Evolutionary conservation across 1,140 invertebrate genomes (phyloP), one percentile per base, ranked within the genome.

Genomic region (Spodoptera litura): DNA sequence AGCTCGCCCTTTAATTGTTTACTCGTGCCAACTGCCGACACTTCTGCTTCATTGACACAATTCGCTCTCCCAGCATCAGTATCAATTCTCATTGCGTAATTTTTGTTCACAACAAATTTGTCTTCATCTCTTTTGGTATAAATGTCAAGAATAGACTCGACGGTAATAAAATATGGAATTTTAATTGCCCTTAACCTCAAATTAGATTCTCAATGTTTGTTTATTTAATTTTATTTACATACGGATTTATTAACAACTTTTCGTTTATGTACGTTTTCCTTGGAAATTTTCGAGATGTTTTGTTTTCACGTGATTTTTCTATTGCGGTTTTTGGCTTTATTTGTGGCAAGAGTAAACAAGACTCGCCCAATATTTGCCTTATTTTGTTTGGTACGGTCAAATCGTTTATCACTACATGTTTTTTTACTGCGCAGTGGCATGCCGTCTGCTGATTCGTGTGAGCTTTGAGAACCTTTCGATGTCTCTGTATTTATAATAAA

Each of bases 21-120:
- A 66, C 58, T 79, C 68, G 81, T 86, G 83, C 81, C 83, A 83
- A 81, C 74, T 64, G 73, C 73, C 74, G 31, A 56, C 78, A 71
- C 70, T 79, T 55, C 72, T 73, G 71, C 80, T 85, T 83, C 84
- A 87, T 87, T 86, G 86, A 87, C 86, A 87, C 83, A 83, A 77
- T 85, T 87, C 78, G 78, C 44, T 85, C 80, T 80, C 79, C 77
- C 71, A 27, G 78, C 62, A 71, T 58, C 49, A 59, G 59, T 82
- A 85, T 81, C 81, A 79, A 82, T 73, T 55, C 59, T 49, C 53
- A 27, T 85, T 85, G 81, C 80, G 83, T 83, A 85, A 85, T 81
- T 78, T 78, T 80, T 49, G 53, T 80, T 62, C n/a, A 58, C 73
- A 75, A 38, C 27, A 12, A n/a, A n/a, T 27, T 49, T 64, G 12